Conservation (phyloP, 2,888 invertebrate genomes). For the Clistopyga incitator region DNA sequence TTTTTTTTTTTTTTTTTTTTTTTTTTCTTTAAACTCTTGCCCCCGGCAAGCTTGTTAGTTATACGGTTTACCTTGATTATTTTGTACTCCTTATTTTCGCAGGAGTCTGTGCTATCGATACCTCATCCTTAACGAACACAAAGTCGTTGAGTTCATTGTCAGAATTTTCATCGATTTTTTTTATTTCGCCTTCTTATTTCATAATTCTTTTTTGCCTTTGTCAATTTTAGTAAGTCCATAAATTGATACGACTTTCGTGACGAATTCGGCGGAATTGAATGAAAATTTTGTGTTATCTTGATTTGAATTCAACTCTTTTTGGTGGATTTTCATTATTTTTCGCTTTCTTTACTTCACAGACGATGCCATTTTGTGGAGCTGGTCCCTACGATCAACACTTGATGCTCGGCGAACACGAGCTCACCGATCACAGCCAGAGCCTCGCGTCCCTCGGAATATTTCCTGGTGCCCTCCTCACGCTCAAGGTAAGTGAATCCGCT, state of each 20-base stretch:
- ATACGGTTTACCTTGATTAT: constrained; percentile 28
- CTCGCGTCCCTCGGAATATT: constrained; percentile 80
- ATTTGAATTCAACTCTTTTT: too few species aligned
- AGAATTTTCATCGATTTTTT: constrained; percentile 52
- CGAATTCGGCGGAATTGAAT: too few species aligned
- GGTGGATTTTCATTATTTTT: constrained; percentile 23
- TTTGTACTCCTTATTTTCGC: constrained; percentile 56
- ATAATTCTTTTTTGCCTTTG: constrained; percentile 9
- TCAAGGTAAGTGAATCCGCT: constrained; percentile 76
- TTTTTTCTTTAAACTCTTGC: constrained; percentile 3
- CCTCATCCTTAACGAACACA: constrained; percentile 80
- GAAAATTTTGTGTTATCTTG: too few species aligned
- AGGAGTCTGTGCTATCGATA: constrained; percentile 82
- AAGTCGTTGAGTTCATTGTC: constrained; percentile 78
- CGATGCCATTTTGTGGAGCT: constrained; percentile 81
- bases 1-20: constrained; percentile 15
- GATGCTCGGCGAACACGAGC: constrained; percentile 80
- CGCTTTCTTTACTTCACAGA: constrained; percentile 72
- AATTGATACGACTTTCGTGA: too few species aligned
- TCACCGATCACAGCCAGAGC: constrained; percentile 80
- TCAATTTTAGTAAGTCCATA: background rate
- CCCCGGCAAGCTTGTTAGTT: constrained; percentile 4
- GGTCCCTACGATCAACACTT: constrained; percentile 82
- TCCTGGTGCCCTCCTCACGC: constrained; percentile 79
- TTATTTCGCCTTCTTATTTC: constrained; percentile 21